Conservation (phyloP, 1,140 invertebrate genomes). For the Nebria ingens region DNA sequence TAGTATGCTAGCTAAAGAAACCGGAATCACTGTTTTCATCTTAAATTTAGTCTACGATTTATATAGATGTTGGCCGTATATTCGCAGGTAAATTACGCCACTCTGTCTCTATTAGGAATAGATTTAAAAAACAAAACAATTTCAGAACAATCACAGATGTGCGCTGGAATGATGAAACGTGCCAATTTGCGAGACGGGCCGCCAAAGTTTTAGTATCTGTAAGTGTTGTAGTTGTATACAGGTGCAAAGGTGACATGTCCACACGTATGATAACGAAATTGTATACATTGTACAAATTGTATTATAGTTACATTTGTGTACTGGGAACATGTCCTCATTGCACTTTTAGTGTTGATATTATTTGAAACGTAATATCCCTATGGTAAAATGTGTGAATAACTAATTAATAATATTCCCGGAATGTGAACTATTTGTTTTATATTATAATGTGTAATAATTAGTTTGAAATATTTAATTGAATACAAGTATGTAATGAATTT, state of each 20-base stretch:
- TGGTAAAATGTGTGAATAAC: too few relatives aligned
- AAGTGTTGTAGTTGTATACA: constrained; percentile 34
- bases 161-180: constrained; percentile 47
- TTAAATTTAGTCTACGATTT: constrained; percentile 63
- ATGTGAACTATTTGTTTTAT: too few relatives aligned
- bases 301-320: too few relatives aligned
- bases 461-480: too few relatives aligned
- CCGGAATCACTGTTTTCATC: constrained; percentile 73
- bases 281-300: too few relatives aligned
- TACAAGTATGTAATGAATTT: too few relatives aligned
- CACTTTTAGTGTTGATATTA: background rate
- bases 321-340: constrained; percentile 15
- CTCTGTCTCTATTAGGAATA: background rate
- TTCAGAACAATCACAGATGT: constrained; percentile 45
- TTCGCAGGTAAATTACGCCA: constrained; percentile 47
- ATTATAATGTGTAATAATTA: too few relatives aligned
- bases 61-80: constrained; percentile 55
- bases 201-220: constrained; percentile 50
- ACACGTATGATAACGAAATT: too few relatives aligned
- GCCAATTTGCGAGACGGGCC: constrained; percentile 45
- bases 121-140: constrained; percentile 17
- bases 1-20: constrained; percentile 86
- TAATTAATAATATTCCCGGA: too few relatives aligned
- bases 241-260: too few relatives aligned
- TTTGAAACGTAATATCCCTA: too few relatives aligned